Evolutionary conservation across 23 tunicate genomes (phyloP), one percentile per base, ranked within the genome.

Genomic region (Botrylloides violaceus): DNA sequence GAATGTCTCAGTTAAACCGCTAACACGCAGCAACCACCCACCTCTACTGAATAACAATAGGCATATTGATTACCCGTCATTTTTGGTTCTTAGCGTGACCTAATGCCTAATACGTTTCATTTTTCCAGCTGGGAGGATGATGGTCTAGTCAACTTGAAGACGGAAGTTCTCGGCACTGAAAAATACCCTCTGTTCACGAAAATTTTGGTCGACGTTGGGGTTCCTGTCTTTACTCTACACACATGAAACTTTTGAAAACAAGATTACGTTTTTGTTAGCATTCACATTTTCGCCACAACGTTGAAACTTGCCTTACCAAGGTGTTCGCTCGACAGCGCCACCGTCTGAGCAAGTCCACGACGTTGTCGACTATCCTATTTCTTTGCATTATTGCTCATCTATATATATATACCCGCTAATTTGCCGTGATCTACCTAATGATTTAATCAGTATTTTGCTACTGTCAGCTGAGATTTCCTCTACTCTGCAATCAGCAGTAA

Each of bases 171-270:
- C 4, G 70, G 33, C 20, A 33, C 29, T 9, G 70, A 63, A 31
- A 63, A 63, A 19, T 63, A 12, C 35, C 70, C 70, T 28, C 33
- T 63, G 70, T 63, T 63, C 9, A 63, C 70, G 34, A 63, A 63
- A 19, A 15, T 63, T 3, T 28, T 63, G 7, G 70, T 63, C 3
- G 70, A 63, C 70, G 70, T 63, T 4, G 70, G 70, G 9, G 33
- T 34, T 3, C 70, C 70, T 15, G 53, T 43, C 15, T 43, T 43
- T 43, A 43, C 53, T 15, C 15, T 43, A 15, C 53, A 43, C 15
- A 43, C 53, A 15, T 43, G 15, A 15, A 43, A 15, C 12, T 15
- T 9, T 43, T 9, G 12, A 7, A 43, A 43, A 9, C 9, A 7
- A 9, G 9, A 43, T 43, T 15, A 7, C 15, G 15, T 43, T 43